Base-by-base conservation (phyloP, 2,888 invertebrate genomes). In the Cheilosia pagana region DNA sequence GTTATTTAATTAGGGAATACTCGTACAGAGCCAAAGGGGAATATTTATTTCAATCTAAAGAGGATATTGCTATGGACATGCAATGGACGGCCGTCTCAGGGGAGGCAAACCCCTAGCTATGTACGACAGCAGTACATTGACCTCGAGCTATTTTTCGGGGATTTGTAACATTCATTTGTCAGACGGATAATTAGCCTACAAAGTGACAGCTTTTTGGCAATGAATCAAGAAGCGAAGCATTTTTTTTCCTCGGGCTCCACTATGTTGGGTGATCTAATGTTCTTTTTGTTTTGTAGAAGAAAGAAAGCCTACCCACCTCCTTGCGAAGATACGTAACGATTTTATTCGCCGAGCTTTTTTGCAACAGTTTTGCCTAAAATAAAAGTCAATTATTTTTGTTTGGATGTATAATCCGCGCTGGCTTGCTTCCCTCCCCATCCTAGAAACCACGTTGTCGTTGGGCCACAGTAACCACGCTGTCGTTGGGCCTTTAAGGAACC, bases 1-100 rank as follows among this genome's bases (percentile, higher is more conserved):
- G 7, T 28, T 14, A 67, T 28, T 52, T 41, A 67, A 67, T 67
- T 41, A 28, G 62, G 62, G 31, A 63, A 50, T 48, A 35, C 1
- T n/a, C n/a, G n/a, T n/a, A n/a, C n/a, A n/a, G n/a, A 35, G 5
- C 35, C 48, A 6, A 31, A 5, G 31, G 12, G 31, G 35, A 43
- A 19, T 25, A 48, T 63, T 19, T 14, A n/a, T 21, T 28, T 28
- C 45, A 28, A 62, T 12, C 8, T 12, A 6, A 25, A 45, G 19
- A 14, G 45, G 45, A 12, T 12, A 2, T n/a, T 14, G 0, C 43
- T 19, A 12, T 35, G 7, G 57, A 28, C 35, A 25, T 14, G 45
- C 25, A 74, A 55, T 57, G 57, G 57, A 19, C 16, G n/a, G 7
- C n/a, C 43, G 0, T 57, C 35, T 16, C 35, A 21, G 6, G 50